phyloP scores from a whole-genome alignment of 2,797 vertebrate genomes.

The Podarcis siculus region DNA sequence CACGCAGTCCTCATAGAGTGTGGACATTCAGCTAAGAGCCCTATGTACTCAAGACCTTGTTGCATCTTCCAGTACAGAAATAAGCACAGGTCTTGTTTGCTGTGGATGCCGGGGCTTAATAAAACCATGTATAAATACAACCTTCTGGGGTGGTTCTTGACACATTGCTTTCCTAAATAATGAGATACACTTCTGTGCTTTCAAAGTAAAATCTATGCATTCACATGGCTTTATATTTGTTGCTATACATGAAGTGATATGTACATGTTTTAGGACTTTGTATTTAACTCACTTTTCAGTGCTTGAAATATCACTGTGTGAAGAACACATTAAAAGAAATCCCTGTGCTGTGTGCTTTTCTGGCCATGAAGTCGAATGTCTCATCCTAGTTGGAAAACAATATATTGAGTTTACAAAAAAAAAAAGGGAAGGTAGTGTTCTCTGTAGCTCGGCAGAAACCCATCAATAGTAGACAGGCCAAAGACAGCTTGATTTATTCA shows the following conservation, averaged over 20 bases:
- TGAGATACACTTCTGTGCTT: not conserved
- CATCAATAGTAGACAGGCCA: not conserved
- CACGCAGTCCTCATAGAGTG: not conserved
- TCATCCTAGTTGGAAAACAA: not conserved
- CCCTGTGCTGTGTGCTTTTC: not conserved
- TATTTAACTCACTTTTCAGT: not conserved
- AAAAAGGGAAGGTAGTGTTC: rapidly evolving
- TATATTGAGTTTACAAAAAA: not conserved
- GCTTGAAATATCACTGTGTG: not conserved
- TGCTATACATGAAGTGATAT: not conserved
- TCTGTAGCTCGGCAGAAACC: not conserved
- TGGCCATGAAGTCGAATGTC: not conserved
- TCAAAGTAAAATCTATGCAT: not conserved
- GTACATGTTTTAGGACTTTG: not conserved
- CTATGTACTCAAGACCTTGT: not conserved
- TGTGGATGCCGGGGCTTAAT: not conserved
- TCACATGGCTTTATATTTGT: conserved; percentile 11
- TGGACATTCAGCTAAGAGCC: not conserved
- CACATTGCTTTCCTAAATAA: conserved; percentile 14
- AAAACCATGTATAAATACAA: not conserved
- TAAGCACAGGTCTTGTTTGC: not conserved
- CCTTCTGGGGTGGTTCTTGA: not conserved
- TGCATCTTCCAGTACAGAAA: not conserved
- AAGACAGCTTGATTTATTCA: conserved; percentile 11
- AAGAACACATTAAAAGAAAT: not conserved